A percentile compares a stretch with the other conserved stretches of the same genome.
Evolutionary conservation across 1,140 invertebrate genomes (phyloP).

Genomic region (Philaenus spumarius): DNA sequence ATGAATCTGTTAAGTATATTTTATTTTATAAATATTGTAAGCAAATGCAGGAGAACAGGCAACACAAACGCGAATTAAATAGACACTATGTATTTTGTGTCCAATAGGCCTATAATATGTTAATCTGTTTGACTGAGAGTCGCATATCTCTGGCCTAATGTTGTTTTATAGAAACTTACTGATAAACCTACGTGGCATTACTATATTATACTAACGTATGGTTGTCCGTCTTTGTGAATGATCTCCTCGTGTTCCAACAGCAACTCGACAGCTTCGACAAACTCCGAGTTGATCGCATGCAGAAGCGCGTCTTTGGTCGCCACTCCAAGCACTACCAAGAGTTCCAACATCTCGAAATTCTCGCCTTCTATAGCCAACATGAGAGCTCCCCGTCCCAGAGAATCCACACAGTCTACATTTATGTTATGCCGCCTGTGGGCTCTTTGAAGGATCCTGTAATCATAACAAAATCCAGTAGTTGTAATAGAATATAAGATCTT

Average conservation of each 20-base stretch:
- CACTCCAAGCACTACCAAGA: constrained; percentile 81
- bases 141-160: too few relatives aligned
- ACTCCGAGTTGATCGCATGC: constrained; percentile 96
- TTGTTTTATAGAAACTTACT: too few relatives aligned
- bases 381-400: constrained; percentile 82
- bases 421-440: constrained; percentile 72
- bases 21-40: too few relatives aligned
- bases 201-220: constrained; percentile 74
- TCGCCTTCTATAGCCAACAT: constrained; percentile 99
- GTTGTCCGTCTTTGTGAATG: constrained; percentile 68
- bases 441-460: constrained; percentile 70
- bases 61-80: too few relatives aligned
- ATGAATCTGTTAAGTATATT: too few relatives aligned
- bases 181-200: too few relatives aligned
- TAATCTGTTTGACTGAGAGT: too few relatives aligned
- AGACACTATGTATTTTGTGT: too few relatives aligned
- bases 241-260: constrained; percentile 88
- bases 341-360: constrained; percentile 97
- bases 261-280: constrained; percentile 95
- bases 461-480: too few relatives aligned
- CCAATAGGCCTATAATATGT: too few relatives aligned
- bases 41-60: too few relatives aligned
- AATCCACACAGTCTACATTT: constrained; percentile 97
- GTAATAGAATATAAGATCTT: too few relatives aligned
- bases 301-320: constrained; percentile 91